Percentiles rank a stretch among this genome's conserved stretches.
Conservation (phyloP, 2,888 invertebrate genomes). For the Timema podura region DNA sequence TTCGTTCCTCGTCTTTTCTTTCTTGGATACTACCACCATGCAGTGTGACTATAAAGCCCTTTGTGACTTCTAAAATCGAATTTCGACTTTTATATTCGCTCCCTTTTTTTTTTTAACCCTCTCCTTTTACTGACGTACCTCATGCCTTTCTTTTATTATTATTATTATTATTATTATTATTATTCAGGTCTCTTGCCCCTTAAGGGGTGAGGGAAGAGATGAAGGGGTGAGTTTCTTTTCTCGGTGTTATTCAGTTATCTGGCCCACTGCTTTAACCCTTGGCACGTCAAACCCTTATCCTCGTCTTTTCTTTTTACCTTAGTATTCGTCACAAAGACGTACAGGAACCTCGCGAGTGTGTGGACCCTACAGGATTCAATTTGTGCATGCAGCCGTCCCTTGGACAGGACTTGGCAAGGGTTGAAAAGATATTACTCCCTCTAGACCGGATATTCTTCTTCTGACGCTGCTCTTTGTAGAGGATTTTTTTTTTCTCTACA, state of each 20-base stretch:
- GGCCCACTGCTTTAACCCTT: slow-evolving; percentile 6
- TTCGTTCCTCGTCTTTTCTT: too few relatives aligned
- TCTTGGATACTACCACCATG: too few relatives aligned
- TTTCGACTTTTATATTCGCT: slow-evolving; percentile 12
- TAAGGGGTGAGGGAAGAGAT: too few relatives aligned
- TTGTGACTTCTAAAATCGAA: slow-evolving; percentile 17
- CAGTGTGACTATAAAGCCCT: slow-evolving; percentile 9
- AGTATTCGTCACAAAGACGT: slow-evolving; percentile 6
- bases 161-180: neutral
- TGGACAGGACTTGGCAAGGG: neutral
- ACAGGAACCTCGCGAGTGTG: neutral
- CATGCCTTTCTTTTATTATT: slow-evolving; percentile 2
- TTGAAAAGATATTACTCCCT: too few relatives aligned
- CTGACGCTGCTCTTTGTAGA: too few relatives aligned
- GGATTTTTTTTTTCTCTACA: too few relatives aligned
- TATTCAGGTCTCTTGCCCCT: too few relatives aligned
- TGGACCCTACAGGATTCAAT: slow-evolving; percentile 12
- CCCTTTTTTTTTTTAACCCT: slow-evolving; percentile 2
- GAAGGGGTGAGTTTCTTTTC: too few relatives aligned
- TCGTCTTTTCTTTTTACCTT: slow-evolving; percentile 14
- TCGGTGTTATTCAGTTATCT: slow-evolving; percentile 8
- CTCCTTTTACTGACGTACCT: slow-evolving; percentile 9
- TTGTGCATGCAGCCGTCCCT: slow-evolving; percentile 9
- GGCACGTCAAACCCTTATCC: slow-evolving; percentile 7
- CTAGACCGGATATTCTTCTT: too few relatives aligned